Evolutionary conservation across 2,888 invertebrate species (phyloP), one percentile per base, ranked within the genome.

Genomic region (Galerucella nymphaeae): DNA sequence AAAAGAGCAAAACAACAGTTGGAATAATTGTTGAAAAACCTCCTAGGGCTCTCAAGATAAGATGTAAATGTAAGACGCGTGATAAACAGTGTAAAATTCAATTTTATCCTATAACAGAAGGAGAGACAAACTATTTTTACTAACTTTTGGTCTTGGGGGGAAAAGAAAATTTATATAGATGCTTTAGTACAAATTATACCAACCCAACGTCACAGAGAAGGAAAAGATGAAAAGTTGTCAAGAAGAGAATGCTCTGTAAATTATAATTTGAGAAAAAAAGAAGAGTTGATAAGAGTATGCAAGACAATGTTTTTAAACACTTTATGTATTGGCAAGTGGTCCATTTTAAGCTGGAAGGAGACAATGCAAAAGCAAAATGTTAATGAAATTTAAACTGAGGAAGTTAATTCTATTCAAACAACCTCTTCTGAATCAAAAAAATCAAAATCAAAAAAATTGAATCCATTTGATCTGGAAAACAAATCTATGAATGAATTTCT

Each of bases 261-360:
- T 11, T 62, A 62, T 62, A 41, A 62, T n/a, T 62, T 62, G 18
- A 41, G 16, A 23, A 45, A 30, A 45, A 48, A 6, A 13, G 57
- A 67, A 41, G 41, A 42, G 20, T 58, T 55, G 23, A n/a, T 71
- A 20, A 69, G 50, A 64, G 75, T 75, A 14, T 72, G 72, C 59
- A 70, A 70, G 55, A 70, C 64, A 9, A 72, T 72, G 70, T 75
- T 75, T 50, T 58, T 41, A 13, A 73, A 66, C 30, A 69, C 68
- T 23, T 23, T 65, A 14, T 45, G 16, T 57, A 18, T 59, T 30
- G 64, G 65, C 5, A 53, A 68, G 50, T 30, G 23, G 16, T n/a
- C 16, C n/a, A 9, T 48, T 41, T 62, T 30, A 38, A 50, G 13
- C 30, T 68, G 68, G 68, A 68, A 67, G 58, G 16, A 45, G 18